Conservation (phyloP, 2,888 invertebrate species). For the Lasioglossum villosulum region DNA sequence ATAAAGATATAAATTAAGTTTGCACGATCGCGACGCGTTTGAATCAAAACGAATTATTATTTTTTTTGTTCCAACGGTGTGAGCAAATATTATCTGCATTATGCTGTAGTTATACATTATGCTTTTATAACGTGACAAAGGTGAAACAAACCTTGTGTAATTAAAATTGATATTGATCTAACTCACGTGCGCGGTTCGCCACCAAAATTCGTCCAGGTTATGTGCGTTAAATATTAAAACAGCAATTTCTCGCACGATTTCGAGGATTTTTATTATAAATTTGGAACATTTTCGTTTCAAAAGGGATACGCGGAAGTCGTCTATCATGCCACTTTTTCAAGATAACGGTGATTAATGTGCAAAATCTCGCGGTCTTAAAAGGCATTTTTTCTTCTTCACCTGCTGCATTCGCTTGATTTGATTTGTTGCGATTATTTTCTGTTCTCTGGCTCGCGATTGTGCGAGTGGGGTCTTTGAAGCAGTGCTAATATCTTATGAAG, state of each 20-base stretch:
- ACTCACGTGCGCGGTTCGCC: neutral
- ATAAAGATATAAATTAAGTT: conserved; percentile 17
- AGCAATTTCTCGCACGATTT: neutral
- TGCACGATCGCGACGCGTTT: neutral
- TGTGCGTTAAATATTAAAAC: neutral
- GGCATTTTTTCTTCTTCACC: neutral
- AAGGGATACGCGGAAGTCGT: neutral
- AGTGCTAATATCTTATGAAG: neutral
- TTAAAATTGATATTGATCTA: neutral
- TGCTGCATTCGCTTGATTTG: neutral
- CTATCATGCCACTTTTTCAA: neutral
- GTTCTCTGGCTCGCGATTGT: neutral
- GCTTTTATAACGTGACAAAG: neutral
- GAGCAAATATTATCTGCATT: neutral
- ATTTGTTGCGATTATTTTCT: neutral
- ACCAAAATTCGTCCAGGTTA: neutral
- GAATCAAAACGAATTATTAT: neutral
- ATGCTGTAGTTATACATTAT: neutral
- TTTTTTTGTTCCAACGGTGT: neutral
- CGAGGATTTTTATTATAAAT: neutral
- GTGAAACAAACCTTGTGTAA: neutral
- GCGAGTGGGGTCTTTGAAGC: neutral
- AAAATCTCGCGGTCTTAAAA: neutral
- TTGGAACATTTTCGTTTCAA: neutral
- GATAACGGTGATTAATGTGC: neutral